Conservation (phyloP, 2,113 vertebrate genomes). For the Anhinga anhinga region DNA sequence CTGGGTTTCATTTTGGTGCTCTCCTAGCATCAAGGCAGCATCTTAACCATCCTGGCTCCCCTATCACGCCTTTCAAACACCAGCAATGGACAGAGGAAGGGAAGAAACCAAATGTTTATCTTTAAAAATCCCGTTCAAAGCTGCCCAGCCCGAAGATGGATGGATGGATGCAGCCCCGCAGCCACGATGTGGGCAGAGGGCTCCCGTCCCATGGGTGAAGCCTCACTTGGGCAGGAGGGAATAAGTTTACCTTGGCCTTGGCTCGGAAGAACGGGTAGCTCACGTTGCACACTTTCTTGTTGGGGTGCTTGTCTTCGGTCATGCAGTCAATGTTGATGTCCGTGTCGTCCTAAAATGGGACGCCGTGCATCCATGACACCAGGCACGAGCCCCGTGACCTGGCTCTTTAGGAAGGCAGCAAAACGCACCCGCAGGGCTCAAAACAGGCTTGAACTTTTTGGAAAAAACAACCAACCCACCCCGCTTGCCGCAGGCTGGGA, state of each 20-base stretch:
- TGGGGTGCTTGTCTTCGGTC: conserved; percentile 69
- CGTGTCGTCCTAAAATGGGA: conserved; percentile 78
- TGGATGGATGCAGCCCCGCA: accelerated
- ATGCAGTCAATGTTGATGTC: conserved; percentile 89
- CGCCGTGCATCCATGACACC: accelerated
- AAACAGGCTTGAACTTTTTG: background rate
- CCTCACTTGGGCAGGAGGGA: background rate
- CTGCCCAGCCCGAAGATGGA: accelerated
- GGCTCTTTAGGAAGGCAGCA: background rate
- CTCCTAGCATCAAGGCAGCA: background rate
- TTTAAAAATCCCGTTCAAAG: background rate
- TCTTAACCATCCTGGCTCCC: background rate
- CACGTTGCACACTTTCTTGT: conserved; percentile 85
- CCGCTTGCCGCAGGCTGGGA: background rate
- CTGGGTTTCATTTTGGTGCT: background rate
- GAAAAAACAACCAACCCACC: background rate
- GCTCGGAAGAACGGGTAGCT: conserved; percentile 93
- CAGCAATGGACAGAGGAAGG: background rate
- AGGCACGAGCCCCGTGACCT: accelerated
- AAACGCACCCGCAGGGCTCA: accelerated
- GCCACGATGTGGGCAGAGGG: accelerated
- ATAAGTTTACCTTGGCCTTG: conserved; percentile 82
- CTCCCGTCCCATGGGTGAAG: accelerated
- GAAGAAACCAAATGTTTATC: background rate
- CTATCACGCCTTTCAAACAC: accelerated